Evolutionary conservation across 2,888 invertebrate genomes (phyloP).

Genomic region (Lumbricus terrestris): DNA sequence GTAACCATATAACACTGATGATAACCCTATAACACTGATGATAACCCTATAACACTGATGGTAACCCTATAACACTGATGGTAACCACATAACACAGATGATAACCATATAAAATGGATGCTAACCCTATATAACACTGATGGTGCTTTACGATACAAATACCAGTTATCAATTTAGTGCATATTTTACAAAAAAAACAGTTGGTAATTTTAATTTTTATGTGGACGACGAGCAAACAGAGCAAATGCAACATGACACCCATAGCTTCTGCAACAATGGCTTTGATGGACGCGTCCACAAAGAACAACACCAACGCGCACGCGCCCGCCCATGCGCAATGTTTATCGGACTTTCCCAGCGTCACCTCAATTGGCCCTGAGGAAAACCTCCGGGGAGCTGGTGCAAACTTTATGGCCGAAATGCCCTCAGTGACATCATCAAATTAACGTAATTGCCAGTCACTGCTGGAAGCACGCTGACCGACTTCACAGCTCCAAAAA

Average conservation of each 20-base stretch:
- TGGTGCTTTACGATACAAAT: too few relatives aligned
- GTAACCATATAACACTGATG: too few relatives aligned
- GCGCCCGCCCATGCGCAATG: not conserved
- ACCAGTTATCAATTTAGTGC: too few relatives aligned
- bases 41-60: too few relatives aligned
- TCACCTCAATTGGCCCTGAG: not conserved
- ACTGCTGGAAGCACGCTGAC: not conserved
- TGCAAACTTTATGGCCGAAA: not conserved
- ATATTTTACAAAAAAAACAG: too few relatives aligned
- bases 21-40: too few relatives aligned
- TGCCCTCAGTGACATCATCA: not conserved
- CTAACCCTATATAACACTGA: too few relatives aligned
- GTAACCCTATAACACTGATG: too few relatives aligned
- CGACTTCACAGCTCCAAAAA: not conserved
- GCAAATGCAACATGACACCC: not conserved
- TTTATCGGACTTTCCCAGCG: not conserved
- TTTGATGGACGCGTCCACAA: not conserved
- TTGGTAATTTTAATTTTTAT: not conserved
- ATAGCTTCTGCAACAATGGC: not conserved
- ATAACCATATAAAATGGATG: too few relatives aligned
- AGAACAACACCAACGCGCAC: not conserved
- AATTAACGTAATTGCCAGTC: not conserved
- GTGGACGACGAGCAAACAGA: not conserved
- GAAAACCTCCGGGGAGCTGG: not conserved
- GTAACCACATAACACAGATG: too few relatives aligned